Percentiles rank a stretch among this genome's conserved stretches.
Conservation (phyloP, 2,797 vertebrate genomes). For the Apodemus agrarius region DNA sequence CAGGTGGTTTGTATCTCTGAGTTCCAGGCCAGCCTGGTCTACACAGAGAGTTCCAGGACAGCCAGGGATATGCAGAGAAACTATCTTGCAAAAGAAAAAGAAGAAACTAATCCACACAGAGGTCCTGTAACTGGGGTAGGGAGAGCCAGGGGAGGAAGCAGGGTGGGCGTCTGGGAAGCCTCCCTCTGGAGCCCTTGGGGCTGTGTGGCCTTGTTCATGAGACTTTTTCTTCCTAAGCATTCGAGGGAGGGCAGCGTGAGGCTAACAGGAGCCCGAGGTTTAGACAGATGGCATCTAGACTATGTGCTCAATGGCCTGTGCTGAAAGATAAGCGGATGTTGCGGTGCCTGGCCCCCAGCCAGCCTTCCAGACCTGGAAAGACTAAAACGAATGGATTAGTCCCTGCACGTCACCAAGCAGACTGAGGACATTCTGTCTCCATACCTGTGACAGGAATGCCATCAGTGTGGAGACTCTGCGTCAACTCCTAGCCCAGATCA, state of each 20-base stretch:
- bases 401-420: neutral
- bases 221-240: neutral
- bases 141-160: too few relatives aligned
- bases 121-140: neutral
- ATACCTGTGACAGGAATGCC: too few relatives aligned
- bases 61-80: neutral
- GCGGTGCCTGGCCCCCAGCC: neutral
- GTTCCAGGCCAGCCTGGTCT: neutral
- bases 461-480: fast-evolving
- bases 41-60: neutral
- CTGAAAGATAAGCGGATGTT: neutral
- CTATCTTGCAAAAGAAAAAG: neutral
- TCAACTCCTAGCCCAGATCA: too few relatives aligned
- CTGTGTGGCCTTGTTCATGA: neutral
- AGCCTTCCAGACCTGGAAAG: neutral
- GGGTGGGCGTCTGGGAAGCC: neutral
- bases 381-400: too few relatives aligned
- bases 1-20: neutral
- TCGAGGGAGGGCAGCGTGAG: neutral
- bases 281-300: fast-evolving
- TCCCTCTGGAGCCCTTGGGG: neutral
- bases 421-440: neutral
- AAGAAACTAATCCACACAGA: neutral
- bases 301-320: neutral
- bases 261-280: neutral